Base-by-base conservation (phyloP, 2,797 vertebrate species). In the Danio kyathit region DNA sequence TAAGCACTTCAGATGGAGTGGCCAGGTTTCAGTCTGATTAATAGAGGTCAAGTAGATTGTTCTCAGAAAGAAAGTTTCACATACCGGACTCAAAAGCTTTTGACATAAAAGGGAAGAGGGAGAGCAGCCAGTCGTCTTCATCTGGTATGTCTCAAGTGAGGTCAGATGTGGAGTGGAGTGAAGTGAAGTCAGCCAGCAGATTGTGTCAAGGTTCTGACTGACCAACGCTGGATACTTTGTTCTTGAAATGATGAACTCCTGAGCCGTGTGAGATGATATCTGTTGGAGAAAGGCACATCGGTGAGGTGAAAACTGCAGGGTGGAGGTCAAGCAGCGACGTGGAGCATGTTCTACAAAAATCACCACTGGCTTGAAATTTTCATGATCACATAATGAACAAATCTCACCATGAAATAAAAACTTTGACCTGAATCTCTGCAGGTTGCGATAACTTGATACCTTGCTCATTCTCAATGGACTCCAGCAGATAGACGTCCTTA, bases 61-160 rank as follows among this genome's bases (percentile, higher is more conserved):
- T 71, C 46, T 44, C 2, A 2, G 76, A 51, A 59, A 60, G 57
- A 63, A 79, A 79, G 56, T 44, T 79, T n/a, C 29, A 79, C 56
- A 61, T 51, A 51, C 65, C 9, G 12, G 17, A 16, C 29, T 63
- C 56, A 71, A 52, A 70, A 52, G 46, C 67, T 71, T 51, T 61
- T 71, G 46, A 79, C 56, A 71, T 79, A 19, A 71, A 71, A 71
- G 8, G 63, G 19, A 67, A 66, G 51, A 56, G 51, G 21, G 65
- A 79, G 56, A 71, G 13, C n/a, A 71, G 76, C 66, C 76, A 71
- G 46, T 12, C 51, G 66, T 61, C 17, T 71, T 71, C 57, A 79
- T 79, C 76, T 79, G 76, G 56, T 29, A 51, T 29, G 38, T 51
- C 17, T 79, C 76, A 79, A 79, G 76, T 71, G 76, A 71, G 65